Evolutionary conservation across 2,888 invertebrate genomes (phyloP), one percentile per base, ranked within the genome.

Genomic region (Epinotia nisella): DNA sequence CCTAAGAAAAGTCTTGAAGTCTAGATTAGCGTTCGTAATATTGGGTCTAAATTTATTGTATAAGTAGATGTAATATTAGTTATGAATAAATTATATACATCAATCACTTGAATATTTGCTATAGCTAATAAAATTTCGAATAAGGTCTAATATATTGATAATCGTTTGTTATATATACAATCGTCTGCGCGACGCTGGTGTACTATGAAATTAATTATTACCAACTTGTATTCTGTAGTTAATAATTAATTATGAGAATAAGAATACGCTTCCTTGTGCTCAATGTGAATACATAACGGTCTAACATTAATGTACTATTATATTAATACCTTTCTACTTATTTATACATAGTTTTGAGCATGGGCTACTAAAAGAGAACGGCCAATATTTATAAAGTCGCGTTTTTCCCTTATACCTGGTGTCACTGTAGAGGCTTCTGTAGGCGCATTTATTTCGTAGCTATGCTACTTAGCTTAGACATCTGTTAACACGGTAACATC

Each of bases 161-260:
- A 78, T 77, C 80, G 76, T 82, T 83, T 80, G 83, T 81, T 82
- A 81, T 85, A 82, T 77, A 82, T 86, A 82, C 88, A 88, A 88
- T 91, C 92, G 92, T 92, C 92, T 86, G 75, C 87, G 84, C 88
- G 92, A 90, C 92, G 92, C 92, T 93, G 92, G 92, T 92, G 90
- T 82, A 72, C 79, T 87, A 87, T 49, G 61, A 67, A 66, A 45
- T 55, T 66, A 55, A 66, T 67, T 51, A 67, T 67, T 73, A 87
- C 85, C 83, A 81, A 82, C 78, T 77, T 78, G 73, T 77, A 80
- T 80, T 85, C 83, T 85, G 80, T 87, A 87, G 83, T 80, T 79
- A 77, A 81, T 84, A 80, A 79, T 78, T 79, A 82, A 75, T 81
- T 85, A 83, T 79, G 74, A 80, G 74, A 79, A 75, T 82, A 81